Evolutionary conservation across 2,888 invertebrate genomes (phyloP), one percentile per base, ranked within the genome.

Genomic region (Eugnorisma glareosa): DNA sequence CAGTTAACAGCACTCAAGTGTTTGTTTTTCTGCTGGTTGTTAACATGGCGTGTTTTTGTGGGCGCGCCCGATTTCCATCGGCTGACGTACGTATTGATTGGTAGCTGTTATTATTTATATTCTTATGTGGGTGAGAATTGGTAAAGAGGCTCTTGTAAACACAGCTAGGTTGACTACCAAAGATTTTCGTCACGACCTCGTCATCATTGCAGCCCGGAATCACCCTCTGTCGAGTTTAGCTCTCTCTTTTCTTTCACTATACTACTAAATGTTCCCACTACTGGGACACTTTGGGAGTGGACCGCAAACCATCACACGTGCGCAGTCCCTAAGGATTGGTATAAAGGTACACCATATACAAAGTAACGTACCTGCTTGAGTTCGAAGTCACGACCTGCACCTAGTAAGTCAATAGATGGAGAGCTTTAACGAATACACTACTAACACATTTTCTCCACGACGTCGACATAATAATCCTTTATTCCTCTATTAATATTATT

Each of bases 21-120:
- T 77, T 83, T 74, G 81, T 85, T 86, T 80, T 84, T 86, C 18
- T 76, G 68, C 61, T 73, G 51, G 11, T 66, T 43, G 51, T 81
- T 57, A 70, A 43, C 40, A 73, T 74, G 75, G 71, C 79, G 75
- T 72, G 72, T 63, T 75, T 35, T 28, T 11, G 48, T 83, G 75
- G 81, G 73, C 73, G 75, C 73, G 75, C 40, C 68, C 61, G 75
- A 57, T 48, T 73, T 73, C 61, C n/a, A 64, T 73, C n/a, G 35
- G 24, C 24, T 78, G 69, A 86, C 61, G 69, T 64, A 43, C 1
- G 8, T 24, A 37, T 45, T 66, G 64, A 78, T 70, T 79, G 40
- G 8, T 15, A n/a, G 18, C n/a, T 76, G 66, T 54, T 67, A 54
- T 71, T 74, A 67, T 75, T 64, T 67, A 54, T n/a, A 31, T 59